phyloP scores from a whole-genome alignment of 2,888 invertebrate species.

The Orchestes rusci region DNA sequence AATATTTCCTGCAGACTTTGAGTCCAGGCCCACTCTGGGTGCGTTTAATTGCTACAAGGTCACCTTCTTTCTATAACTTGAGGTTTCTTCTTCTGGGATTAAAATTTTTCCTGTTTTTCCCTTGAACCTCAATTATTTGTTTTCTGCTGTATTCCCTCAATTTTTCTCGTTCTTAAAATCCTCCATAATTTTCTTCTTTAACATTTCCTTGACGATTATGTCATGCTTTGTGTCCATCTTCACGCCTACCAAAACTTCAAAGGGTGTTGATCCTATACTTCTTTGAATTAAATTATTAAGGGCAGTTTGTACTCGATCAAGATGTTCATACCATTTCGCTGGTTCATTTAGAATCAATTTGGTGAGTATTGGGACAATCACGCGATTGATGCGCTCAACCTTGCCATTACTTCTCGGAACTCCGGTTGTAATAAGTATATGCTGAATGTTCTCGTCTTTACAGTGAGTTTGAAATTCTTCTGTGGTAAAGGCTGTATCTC shows the following conservation, averaged over 20 bases:
- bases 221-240: constrained; percentile 28
- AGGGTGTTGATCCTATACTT: constrained; percentile 25
- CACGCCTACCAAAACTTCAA: constrained; percentile 18
- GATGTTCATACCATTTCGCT: constrained; percentile 20
- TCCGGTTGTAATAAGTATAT: constrained; percentile 30
- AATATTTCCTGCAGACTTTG: constrained; percentile 34
- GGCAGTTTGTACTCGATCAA: constrained; percentile 26
- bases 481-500: constrained; percentile 37
- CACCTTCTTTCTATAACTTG: constrained; percentile 24
- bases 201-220: constrained; percentile 31
- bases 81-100: constrained; percentile 28
- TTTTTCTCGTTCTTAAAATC: constrained; percentile 18
- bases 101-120: constrained; percentile 27
- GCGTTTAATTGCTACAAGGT: constrained; percentile 36
- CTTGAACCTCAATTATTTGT: constrained; percentile 21
- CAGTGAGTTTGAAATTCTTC: constrained; percentile 36
- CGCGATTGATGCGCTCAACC: constrained; percentile 30
- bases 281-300: constrained; percentile 25
- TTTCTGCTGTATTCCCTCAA: constrained; percentile 18
- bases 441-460: constrained; percentile 33
- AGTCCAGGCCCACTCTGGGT: constrained; percentile 37
- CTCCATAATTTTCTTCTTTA: constrained; percentile 13
- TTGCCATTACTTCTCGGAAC: constrained; percentile 38
- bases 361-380: constrained; percentile 13
- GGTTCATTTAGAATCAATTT: constrained; percentile 17